Evolutionary conservation across 2,888 invertebrate species (phyloP), one percentile per base, ranked within the genome.

Genomic region (Caenorhabditis sp.): DNA sequence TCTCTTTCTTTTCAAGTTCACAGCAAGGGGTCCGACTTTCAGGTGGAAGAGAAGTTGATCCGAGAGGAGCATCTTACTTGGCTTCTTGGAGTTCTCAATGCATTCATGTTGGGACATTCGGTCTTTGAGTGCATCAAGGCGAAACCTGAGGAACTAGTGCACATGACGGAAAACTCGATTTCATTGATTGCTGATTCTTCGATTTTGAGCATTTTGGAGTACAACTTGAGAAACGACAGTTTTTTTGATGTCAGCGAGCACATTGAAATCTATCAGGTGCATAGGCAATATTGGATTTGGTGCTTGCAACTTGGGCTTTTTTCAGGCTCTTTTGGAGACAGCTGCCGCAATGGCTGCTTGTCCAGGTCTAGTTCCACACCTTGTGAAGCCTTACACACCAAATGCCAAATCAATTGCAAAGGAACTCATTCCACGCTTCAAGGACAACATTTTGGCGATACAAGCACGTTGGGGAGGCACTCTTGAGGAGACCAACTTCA

Each of bases 161-260:
- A 83, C 46, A 70, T 83, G 73, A 73, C 74, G 1, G 70, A 75
- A 9, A 62, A 30, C 8, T 78, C 78, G 2, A 56, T 80, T 8
- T 52, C 68, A 20, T 45, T 77, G n/a, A 71, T 81, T 39, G 52
- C 68, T 20, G 70, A 72, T 2, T 87, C 87, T 13, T 73, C 81
- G 2, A 50, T 88, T 11, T 62, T 87, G 20, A 66, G 73, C 6
- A 68, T 88, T 22, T 53, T 88, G 24, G 88, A 87, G 53, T 88
- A 88, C 48, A 87, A 87, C 56, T 78, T 88, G 50, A 81, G 82
- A 41, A 89, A 89, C 66, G 89, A 89, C 71, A 81, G 81, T 22
- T 84, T 89, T n/a, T 87, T 89, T 53, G 89, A 89, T 63, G 83
- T 89, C 27, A 81, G 79, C 41, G 86, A 89, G 37, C 89, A 88